Conservation (phyloP, 2,113 vertebrate species). For the Rynchops niger region DNA sequence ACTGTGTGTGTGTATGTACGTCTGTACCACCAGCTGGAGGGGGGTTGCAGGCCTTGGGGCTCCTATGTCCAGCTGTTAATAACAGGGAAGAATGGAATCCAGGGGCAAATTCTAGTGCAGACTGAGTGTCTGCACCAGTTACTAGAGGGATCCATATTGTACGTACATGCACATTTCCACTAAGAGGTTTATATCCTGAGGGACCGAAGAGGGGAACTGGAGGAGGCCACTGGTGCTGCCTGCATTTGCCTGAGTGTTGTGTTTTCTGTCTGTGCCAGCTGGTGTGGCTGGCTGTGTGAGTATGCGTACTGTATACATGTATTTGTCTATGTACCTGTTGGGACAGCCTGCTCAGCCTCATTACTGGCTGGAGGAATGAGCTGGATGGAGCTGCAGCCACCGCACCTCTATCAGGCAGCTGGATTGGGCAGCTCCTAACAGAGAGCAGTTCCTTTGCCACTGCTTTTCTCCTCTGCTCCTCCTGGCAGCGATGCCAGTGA, state of each 20-base stretch:
- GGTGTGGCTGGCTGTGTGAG: not conserved
- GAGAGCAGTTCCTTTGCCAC: rapidly evolving
- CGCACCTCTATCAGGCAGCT: not conserved
- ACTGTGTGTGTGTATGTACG: not conserved
- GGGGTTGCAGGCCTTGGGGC: not conserved
- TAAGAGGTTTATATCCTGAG: not conserved
- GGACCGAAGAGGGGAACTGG: not conserved
- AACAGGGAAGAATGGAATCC: not conserved
- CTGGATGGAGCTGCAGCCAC: not conserved
- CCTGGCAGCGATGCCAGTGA: not conserved
- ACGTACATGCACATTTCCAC: not conserved
- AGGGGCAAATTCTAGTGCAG: not conserved
- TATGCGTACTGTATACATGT: rapidly evolving
- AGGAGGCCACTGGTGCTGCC: not conserved
- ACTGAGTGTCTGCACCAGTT: not conserved
- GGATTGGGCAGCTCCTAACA: not conserved
- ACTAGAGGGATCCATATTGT: not conserved
- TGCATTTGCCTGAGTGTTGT: rapidly evolving
- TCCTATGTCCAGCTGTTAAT: not conserved
- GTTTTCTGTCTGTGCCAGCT: not conserved
- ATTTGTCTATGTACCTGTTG: not conserved
- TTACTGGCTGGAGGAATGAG: not conserved
- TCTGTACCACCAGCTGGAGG: not conserved
- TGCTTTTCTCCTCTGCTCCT: not conserved
- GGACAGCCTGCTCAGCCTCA: not conserved